These are phyloP conservation scores for Cynopterus brachyotis DNA, from an alignment of 2,113 vertebrate species.

Conservation along the genomic window DNA sequence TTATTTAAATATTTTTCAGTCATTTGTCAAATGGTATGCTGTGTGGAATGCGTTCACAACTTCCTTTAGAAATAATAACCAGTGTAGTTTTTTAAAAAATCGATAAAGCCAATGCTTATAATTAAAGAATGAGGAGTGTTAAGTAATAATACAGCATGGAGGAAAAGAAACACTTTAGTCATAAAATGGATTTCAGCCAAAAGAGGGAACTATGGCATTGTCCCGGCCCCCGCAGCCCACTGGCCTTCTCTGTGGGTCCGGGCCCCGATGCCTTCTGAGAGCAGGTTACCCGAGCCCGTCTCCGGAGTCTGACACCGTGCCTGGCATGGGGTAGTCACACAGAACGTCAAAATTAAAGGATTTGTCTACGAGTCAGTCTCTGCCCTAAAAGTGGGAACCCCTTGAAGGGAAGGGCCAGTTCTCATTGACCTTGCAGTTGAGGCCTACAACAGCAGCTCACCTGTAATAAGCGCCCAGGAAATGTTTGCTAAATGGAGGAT, in stretches of 20 bases:
- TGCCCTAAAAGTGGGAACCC: background rate
- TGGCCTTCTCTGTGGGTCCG: background rate
- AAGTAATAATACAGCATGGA: background rate
- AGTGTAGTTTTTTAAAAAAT: background rate
- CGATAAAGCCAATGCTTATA: background rate
- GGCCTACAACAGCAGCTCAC: background rate
- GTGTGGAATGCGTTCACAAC: background rate
- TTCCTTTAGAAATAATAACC: conserved; percentile 32
- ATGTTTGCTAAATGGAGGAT: background rate
- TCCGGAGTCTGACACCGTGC: background rate
- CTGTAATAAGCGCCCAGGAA: background rate
- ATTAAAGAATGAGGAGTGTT: background rate
- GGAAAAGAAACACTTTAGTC: background rate
- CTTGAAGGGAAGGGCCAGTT: background rate
- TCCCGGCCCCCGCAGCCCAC: background rate
- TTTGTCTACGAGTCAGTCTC: background rate
- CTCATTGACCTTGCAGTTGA: background rate
- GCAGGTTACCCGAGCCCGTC: no score
- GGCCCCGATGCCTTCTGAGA: no score
- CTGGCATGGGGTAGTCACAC: background rate
- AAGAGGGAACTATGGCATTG: fast-evolving
- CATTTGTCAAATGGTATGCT: background rate
- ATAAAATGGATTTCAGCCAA: background rate
- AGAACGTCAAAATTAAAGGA: background rate
- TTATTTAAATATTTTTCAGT: background rate